Percentiles rank a stretch among this genome's conserved stretches.
These are phyloP conservation scores for Amblyjoppa fuscipennis DNA, from an alignment of 2,888 invertebrate species.

Conservation along the genomic window DNA sequence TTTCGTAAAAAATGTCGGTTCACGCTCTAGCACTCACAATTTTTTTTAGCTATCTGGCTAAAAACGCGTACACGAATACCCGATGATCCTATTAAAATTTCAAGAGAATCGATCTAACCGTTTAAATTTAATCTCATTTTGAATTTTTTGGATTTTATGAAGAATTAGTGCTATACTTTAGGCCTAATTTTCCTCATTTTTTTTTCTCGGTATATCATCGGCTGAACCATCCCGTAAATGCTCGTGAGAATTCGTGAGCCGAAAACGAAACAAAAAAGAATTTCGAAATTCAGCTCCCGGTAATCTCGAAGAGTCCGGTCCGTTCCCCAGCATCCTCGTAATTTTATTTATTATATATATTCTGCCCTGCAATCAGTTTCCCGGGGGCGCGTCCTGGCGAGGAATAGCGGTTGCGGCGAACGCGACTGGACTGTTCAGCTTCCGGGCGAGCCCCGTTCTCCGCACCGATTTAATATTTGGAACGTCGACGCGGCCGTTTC, in stretches of 20 bases:
- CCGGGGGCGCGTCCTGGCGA: not conserved
- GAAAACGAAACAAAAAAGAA: not conserved
- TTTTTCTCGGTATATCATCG: no score
- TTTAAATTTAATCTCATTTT: no score
- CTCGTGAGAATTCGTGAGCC: no score
- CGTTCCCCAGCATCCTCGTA: not conserved
- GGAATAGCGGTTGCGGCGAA: conserved; percentile 12
- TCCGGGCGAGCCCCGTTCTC: not conserved
- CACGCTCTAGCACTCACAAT: no score
- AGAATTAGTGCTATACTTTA: no score
- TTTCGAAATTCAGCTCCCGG: not conserved
- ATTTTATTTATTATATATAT: conserved; percentile 5
- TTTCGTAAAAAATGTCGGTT: no score
- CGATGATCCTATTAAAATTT: no score
- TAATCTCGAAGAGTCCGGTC: not conserved
- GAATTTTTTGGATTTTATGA: no score
- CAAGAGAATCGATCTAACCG: no score
- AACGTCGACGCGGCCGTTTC: conserved; percentile 49
- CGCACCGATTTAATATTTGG: conserved; percentile 52
- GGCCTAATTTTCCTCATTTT: no score
- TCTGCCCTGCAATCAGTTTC: not conserved
- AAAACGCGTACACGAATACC: no score
- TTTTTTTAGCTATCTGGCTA: no score
- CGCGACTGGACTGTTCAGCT: conserved; percentile 20
- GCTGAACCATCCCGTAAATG: not conserved